Conservation (phyloP, 2,888 invertebrate genomes). For the Harmothoe impar region DNA sequence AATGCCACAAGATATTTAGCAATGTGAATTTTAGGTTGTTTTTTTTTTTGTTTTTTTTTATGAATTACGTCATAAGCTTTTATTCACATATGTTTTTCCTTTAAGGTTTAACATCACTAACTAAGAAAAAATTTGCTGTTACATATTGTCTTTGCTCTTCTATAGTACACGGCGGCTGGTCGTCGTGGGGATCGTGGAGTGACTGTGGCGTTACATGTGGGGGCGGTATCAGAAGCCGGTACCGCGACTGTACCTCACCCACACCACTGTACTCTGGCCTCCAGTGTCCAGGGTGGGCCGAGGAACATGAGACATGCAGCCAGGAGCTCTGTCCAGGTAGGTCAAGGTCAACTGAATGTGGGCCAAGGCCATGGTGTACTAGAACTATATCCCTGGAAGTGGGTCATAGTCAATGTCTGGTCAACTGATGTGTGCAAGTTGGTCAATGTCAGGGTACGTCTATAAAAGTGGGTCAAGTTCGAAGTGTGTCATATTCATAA, state of each 20-base stretch:
- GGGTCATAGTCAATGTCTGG: not conserved
- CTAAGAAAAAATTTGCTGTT: not conserved
- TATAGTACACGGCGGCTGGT: conserved; percentile 69
- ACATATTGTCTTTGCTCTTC: not conserved
- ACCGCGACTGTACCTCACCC: conserved; percentile 66
- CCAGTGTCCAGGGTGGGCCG: not conserved
- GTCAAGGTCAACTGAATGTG: not conserved
- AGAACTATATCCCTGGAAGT: not conserved
- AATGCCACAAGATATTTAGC: too few relatives aligned
- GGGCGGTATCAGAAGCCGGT: conserved; percentile 54
- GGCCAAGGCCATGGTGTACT: not conserved
- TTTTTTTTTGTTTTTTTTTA: too few relatives aligned
- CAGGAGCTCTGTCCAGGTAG: conserved; percentile 1
- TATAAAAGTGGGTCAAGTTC: not conserved
- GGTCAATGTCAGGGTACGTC: not conserved
- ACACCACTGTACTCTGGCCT: conserved; percentile 63
- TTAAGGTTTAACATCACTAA: too few relatives aligned
- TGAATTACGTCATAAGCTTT: too few relatives aligned
- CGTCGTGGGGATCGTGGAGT: conserved; percentile 69
- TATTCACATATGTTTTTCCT: too few relatives aligned
- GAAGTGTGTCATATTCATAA: too few relatives aligned
- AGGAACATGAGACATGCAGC: not conserved
- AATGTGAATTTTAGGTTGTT: too few relatives aligned
- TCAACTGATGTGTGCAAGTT: not conserved
- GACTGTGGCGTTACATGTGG: conserved; percentile 68